Base-by-base conservation (phyloP, 2,888 invertebrate genomes). In the Vannuccia rotundouncinata region DNA sequence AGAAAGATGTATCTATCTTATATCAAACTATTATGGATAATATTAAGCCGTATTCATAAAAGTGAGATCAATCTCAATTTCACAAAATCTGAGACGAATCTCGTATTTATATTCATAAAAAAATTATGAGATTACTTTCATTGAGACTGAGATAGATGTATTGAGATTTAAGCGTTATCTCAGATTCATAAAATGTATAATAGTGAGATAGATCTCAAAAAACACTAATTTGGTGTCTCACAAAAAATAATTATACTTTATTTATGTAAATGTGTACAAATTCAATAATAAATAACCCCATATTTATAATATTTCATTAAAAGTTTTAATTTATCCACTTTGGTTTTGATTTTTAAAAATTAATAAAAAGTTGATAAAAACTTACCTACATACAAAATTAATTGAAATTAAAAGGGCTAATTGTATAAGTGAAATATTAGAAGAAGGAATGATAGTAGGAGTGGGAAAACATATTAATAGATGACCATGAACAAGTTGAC, bases 171-270 rank as follows among this genome's bases (percentile, higher is more conserved):
- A 5, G 45, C 45, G 17, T 45, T 45, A 45, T 45, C 45, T 45
- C 45, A 45, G 45, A 66, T 66, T 66, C 66, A 66, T 66, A 66
- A 66, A 5, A 66, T 22, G 66, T 66, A 66, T n/a, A 66, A 66
- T 66, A 66, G 5, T 66, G 22, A 22, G 66, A 66, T 66, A 66
- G 10, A 66, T 66, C 66, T 66, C 66, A 66, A 22, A 66, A 66
- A 66, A n/a, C 13, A 5, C 66, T 22, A 66, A 22, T 66, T 66
- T 66, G 25, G 66, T 66, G 10, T 66, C 66, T 66, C 66, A 66
- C 66, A 66, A 66, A 66, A 10, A 10, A 66, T n/a, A n/a, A 66
- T 66, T 22, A 66, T 66, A 22, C 25, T 66, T 22, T 22, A 66
- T 66, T 22, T n/a, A 66, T 66, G 10, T 66, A 45, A 45, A 45